Evolutionary conservation across 2,888 invertebrate species (phyloP), one percentile per base, ranked within the genome.

Genomic region (Dynastes hyllus): DNA sequence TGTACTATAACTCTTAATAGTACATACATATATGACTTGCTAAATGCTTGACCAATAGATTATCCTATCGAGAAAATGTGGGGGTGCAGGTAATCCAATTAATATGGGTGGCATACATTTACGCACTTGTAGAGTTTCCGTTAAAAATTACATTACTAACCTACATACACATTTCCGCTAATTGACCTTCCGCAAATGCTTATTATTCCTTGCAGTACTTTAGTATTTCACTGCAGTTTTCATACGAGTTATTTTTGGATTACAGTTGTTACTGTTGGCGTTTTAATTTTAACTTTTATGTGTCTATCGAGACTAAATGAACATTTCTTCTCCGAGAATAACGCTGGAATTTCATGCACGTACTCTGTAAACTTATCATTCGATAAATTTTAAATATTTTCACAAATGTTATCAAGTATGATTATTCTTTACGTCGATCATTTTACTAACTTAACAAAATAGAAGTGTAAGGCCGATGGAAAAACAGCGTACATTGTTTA

Each of bases 161-260:
- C 69, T 69, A 51, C 51, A 69, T 69, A 27, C 32, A 4, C 32
- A 69, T 40, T 51, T 51, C 27, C 51, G 40, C 22, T 9, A 69
- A 27, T 13, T 29, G 69, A 51, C 69, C 69, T 69, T 69, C 69
- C n/a, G 27, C 11, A 69, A 29, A 13, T 27, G 69, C 9, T 69
- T 69, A 51, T 27, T 51, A 69, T 51, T 66, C 66, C 40, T 69
- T 29, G 51, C 51, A 27, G 29, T 69, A 69, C 27, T 53, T 29
- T 9, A 67, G 29, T 22, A 53, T 69, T 69, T 69, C 13, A 69
- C 16, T 69, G 66, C 66, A 66, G 66, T 66, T 66, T 66, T 40
- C 55, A 55, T 55, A n/a, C 37, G n/a, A 29, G 69, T 69, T 69
- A 69, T 69, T 69, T 69, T 69, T 69, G 51, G 51, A 63, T 29